Base-by-base conservation (phyloP, 2,113 vertebrate genomes). In the Thunnus maccoyii region DNA sequence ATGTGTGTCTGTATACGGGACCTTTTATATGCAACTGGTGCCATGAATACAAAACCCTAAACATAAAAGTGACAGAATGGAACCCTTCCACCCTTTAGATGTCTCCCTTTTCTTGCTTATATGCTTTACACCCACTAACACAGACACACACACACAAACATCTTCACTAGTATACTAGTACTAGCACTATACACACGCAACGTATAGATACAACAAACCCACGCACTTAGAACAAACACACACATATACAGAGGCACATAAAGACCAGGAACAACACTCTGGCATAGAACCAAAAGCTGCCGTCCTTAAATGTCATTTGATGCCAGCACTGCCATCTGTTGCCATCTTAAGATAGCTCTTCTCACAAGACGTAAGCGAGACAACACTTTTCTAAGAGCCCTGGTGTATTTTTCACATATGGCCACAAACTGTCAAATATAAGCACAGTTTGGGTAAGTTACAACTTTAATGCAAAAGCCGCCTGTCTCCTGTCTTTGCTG, bases 271-370 rank as follows among this genome's bases (percentile, higher is more conserved):
- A 66, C 61, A 50, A 81, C 20, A 13, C 17, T 54, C 60, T 90
- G 88, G 84, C 89, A 72, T 64, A 52, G n/a, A 25, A 79, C 71
- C 87, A 88, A 77, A 61, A 18, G 44, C 76, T 44, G 58, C 74
- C 71, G 9, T 85, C 72, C 85, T 87, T 83, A 87, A 87, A 93
- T 83, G 90, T 50, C 68, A 68, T 79, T 58, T 50, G 96, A 97
- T 98, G 97, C 96, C 95, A 95, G 94, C 93, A 86, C 94, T 96
- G 96, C 97, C 97, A 98, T 98, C 96, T 97, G 97, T 97, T 97
- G 84, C 88, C 57, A 58, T 88, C 86, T 85, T 75, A 86, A 88
- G 72, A 88, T 84, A 90, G 77, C 86, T 85, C 58, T 47, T 69
- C 83, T 69, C 82, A 84, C 82, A 66, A 68, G 80, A 72, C 56